Evolutionary conservation across 2,797 vertebrate species (phyloP).

Genomic region (Babyrousa celebensis): DNA sequence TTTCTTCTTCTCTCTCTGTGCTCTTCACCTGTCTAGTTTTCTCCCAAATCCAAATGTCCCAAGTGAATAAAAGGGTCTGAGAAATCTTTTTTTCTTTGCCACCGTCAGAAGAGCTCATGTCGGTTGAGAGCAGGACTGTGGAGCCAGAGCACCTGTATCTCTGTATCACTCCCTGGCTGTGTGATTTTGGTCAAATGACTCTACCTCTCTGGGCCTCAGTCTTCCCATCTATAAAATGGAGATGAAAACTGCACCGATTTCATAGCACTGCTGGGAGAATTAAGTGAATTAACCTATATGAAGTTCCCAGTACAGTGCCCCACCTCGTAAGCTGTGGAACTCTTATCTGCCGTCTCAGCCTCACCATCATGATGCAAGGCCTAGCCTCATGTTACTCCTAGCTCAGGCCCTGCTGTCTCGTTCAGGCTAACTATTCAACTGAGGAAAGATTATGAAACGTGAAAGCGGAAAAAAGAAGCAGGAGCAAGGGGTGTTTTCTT

Average conservation of each 20-base stretch:
- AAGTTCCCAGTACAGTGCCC: background rate
- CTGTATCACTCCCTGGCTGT: background rate
- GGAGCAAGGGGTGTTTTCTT: background rate
- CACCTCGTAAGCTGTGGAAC: background rate
- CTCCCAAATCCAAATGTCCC: background rate
- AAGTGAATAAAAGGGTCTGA: background rate
- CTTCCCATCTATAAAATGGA: conserved; percentile 21
- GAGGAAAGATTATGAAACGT: background rate
- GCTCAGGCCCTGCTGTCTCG: background rate
- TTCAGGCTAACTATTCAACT: background rate
- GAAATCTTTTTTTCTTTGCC: background rate
- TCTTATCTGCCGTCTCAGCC: background rate
- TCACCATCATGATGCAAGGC: background rate
- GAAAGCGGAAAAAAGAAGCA: background rate
- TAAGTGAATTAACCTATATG: background rate
- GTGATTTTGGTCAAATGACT: background rate
- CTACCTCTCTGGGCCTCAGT: background rate
- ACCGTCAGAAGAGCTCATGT: background rate
- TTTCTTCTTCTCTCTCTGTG: background rate
- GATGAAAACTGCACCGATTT: background rate
- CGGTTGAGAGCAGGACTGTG: background rate
- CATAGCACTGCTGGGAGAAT: background rate
- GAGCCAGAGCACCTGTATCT: background rate
- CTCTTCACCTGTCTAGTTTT: conserved; percentile 15
- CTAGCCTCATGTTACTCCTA: background rate